Conservation (phyloP, 2,888 invertebrate genomes). For the Hyposoter didymator region DNA sequence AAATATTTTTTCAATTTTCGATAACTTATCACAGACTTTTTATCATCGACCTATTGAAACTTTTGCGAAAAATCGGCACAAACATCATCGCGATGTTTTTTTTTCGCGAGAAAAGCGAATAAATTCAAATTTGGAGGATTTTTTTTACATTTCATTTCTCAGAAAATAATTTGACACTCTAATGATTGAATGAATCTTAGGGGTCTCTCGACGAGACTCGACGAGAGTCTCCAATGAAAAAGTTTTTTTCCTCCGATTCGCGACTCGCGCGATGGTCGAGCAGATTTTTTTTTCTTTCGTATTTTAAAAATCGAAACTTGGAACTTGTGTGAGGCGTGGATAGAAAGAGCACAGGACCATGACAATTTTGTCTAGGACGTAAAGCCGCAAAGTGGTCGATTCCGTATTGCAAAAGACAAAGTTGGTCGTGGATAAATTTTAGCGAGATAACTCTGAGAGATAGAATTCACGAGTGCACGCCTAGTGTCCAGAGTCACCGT, state of each 20-base stretch:
- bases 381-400: background rate
- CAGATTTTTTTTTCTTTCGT: background rate
- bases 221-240: background rate
- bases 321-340: background rate
- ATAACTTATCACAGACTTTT: background rate
- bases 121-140: too few relatives aligned
- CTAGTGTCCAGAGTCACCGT: background rate
- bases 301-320: background rate
- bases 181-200: background rate
- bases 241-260: background rate
- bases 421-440: background rate
- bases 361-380: slow-evolving; percentile 10
- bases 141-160: too few relatives aligned
- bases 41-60: background rate
- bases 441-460: background rate
- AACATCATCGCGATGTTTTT: too few relatives aligned
- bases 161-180: too few relatives aligned
- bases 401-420: slow-evolving; percentile 12
- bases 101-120: too few relatives aligned
- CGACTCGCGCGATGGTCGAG: background rate
- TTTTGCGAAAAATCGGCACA: too few relatives aligned
- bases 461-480: background rate
- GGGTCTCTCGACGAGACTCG: background rate
- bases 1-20: background rate
- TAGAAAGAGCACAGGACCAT: slow-evolving; percentile 8